Evolutionary conservation across 2,888 invertebrate genomes (phyloP).

Genomic region (Tanytarsus gracilentus): DNA sequence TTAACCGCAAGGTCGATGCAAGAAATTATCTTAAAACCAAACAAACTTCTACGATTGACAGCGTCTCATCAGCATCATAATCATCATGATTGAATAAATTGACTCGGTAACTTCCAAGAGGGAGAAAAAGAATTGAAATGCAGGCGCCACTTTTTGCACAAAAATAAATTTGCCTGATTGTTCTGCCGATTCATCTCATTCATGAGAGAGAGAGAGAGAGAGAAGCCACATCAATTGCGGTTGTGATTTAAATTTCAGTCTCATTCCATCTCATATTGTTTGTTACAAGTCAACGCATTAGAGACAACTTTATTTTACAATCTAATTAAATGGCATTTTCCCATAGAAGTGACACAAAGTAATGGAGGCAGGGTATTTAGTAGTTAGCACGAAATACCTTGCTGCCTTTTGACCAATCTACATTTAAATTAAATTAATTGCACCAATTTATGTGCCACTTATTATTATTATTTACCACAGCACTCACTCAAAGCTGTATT

Average conservation of each 20-base stretch:
- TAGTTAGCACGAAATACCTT: not conserved
- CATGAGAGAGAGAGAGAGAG: too few species aligned
- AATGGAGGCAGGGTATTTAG: too few species aligned
- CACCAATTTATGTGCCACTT: slow-evolving; percentile 4
- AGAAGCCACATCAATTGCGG: not conserved
- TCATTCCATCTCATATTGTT: not conserved
- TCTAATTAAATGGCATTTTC: slow-evolving; percentile 2
- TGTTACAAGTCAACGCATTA: not conserved
- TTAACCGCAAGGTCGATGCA: not conserved
- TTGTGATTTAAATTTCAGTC: not conserved
- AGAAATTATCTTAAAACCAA: not conserved
- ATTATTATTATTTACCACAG: too few species aligned
- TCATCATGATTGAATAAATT: too few species aligned
- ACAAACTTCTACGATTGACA: too few species aligned
- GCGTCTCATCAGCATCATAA: too few species aligned
- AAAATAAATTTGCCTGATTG: not conserved
- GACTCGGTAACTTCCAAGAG: too few species aligned
- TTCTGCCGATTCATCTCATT: too few species aligned
- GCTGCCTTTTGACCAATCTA: not conserved
- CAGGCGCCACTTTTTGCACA: slow-evolving; percentile 15
- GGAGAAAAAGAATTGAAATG: too few species aligned
- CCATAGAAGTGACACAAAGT: too few species aligned
- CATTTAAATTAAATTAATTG: slow-evolving; percentile 22
- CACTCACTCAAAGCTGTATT: too few species aligned
- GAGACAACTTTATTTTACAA: slow-evolving; percentile 9